Evolutionary conservation across 2,113 vertebrate species (phyloP).

Genomic region (Pogona vitticeps): DNA sequence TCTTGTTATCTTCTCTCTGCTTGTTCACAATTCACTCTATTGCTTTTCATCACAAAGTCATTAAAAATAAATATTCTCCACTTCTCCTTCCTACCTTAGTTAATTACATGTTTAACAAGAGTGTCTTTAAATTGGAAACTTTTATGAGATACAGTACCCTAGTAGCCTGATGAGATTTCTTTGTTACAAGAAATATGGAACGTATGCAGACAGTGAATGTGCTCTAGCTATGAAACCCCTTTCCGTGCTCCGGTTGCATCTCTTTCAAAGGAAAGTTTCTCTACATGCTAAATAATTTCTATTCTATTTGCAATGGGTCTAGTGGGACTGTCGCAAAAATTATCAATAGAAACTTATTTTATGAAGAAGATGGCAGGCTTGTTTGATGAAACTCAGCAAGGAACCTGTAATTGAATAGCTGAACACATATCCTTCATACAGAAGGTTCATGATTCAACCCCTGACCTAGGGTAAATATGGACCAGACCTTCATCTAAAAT

Average conservation of each 20-base stretch:
- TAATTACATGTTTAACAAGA: conserved; percentile 45
- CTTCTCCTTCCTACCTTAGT: conserved; percentile 9
- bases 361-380: not conserved
- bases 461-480: too few species aligned
- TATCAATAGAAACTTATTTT: not conserved
- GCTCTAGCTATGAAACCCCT: conserved; percentile 29
- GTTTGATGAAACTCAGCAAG: not conserved
- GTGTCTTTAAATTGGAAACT: conserved; percentile 27
- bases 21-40: conserved; percentile 14
- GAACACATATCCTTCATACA: not conserved
- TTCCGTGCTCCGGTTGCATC: not conserved
- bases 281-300: conserved; percentile 41
- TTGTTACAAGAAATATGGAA: conserved; percentile 33
- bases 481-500: not conserved
- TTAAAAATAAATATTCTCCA: conserved; percentile 27
- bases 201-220: conserved; percentile 1
- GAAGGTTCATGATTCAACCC: not conserved
- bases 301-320: conserved; percentile 38
- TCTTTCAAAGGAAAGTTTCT: not conserved
- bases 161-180: conserved; percentile 30
- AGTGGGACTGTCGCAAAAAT: too few species aligned
- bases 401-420: too few species aligned
- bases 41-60: not conserved
- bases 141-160: not conserved
- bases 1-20: conserved; percentile 11